Percentiles rank a stretch among this genome's conserved stretches.
Conservation (phyloP, 2,888 invertebrate genomes). For the Lithosia quadra region DNA sequence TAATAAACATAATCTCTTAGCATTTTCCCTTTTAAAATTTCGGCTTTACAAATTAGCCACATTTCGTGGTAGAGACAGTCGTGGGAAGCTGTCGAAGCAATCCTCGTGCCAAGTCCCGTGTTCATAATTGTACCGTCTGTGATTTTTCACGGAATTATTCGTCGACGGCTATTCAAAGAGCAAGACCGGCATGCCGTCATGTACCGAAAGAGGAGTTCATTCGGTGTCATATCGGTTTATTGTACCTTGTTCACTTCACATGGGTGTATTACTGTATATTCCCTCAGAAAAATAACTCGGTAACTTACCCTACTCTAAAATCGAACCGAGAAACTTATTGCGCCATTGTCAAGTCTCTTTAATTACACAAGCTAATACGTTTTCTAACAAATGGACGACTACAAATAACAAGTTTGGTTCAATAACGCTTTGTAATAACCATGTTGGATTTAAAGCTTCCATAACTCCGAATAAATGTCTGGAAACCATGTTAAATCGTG, state of each 20-base stretch:
- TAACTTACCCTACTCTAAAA: no score
- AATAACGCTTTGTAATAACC: conserved; percentile 31
- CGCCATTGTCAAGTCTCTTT: neutral
- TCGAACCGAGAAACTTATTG: no score
- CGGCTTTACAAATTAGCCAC: conserved; percentile 45
- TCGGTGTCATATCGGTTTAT: conserved; percentile 1
- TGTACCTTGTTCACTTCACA: neutral
- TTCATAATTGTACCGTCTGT: conserved; percentile 46
- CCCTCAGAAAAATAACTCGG: no score
- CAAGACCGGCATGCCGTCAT: conserved; percentile 58
- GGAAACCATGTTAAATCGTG: conserved; percentile 62
- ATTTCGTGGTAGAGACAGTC: conserved; percentile 53
- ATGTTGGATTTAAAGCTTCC: conserved; percentile 40
- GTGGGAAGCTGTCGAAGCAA: conserved; percentile 54
- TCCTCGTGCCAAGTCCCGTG: conserved; percentile 57
- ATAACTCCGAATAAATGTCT: conserved; percentile 57
- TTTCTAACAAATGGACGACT: conserved; percentile 38
- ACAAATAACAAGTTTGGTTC: conserved; percentile 28
- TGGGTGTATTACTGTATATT: no score
- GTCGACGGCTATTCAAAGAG: conserved; percentile 52
- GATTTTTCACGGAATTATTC: conserved; percentile 61
- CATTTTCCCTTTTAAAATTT: neutral
- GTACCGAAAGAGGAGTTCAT: conserved; percentile 60
- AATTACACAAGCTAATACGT: conserved; percentile 27
- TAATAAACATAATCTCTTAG: neutral